Conservation (phyloP, 2,113 vertebrate species). For the Pseudolaguvia tuberculata region DNA sequence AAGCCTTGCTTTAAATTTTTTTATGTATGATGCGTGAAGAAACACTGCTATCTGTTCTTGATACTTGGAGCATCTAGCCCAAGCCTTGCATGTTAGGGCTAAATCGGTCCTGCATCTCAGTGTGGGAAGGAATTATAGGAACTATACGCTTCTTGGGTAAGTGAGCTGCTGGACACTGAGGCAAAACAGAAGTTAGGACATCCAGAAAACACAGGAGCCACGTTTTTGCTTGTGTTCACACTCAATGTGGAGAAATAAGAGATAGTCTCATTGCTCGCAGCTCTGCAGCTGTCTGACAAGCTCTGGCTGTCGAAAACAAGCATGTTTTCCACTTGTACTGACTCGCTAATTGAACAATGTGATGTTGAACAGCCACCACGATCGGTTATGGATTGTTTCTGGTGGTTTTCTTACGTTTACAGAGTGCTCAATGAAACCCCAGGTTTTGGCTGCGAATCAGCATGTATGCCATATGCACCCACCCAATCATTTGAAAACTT, state of each 20-base stretch:
- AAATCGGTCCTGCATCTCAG: conserved; percentile 39
- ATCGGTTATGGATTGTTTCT: conserved; percentile 32
- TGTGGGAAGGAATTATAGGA: neutral
- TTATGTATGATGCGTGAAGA: conserved; percentile 22
- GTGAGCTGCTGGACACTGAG: conserved; percentile 2
- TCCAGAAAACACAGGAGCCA: conserved; percentile 25
- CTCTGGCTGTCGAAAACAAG: conserved; percentile 15
- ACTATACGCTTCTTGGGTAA: neutral
- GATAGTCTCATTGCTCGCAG: conserved; percentile 20
- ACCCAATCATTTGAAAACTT: conserved; percentile 29
- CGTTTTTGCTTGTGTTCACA: neutral
- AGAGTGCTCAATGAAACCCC: conserved; percentile 36
- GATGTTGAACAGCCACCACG: conserved; percentile 32
- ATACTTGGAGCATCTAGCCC: conserved; percentile 36
- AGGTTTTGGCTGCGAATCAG: conserved; percentile 22
- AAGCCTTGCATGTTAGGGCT: conserved; percentile 44
- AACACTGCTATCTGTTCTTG: conserved; percentile 35
- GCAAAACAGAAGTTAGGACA: conserved; percentile 11
- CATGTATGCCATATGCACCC: conserved; percentile 43
- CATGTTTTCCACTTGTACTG: conserved; percentile 18
- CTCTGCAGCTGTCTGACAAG: conserved; percentile 18
- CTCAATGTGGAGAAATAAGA: conserved; percentile 31
- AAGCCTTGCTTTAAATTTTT: conserved; percentile 8
- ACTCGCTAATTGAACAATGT: conserved; percentile 31
- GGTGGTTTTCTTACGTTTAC: conserved; percentile 29